Base-by-base conservation (phyloP, 2,797 vertebrate genomes). In the Epinephelus coioides region DNA sequence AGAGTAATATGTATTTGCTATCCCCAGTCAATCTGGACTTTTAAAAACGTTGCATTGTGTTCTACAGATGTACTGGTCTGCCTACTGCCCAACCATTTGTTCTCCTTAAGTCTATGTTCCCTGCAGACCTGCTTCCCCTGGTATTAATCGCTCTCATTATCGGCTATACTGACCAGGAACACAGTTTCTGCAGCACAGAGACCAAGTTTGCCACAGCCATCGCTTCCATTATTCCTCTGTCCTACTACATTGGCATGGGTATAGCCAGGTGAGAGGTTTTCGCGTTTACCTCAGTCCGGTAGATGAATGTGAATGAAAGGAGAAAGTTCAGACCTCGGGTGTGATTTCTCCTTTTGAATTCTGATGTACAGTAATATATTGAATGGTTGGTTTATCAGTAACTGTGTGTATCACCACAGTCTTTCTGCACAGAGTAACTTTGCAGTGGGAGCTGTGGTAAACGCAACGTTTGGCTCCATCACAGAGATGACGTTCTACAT, bases 401-500 rank as follows among this genome's bases (percentile, higher is more conserved):
- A 56, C 2, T 74, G 4, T 53, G 8, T 4, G 0, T 69, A 3
- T 66, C 23, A 23, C 61, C 43, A 2, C 90, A 97, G 97, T 79
- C 96, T 98, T 88, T 98, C 97, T 0, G 97, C 97, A 3, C 97
- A 97, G 93, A 97, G 97, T 79, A 97, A 96, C 87, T 98, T 97
- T 0, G 97, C 97, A 0, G 92, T 98, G 74, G 97, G 97, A 0
- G 97, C 97, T 0, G 97, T 98, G 87, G 97, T 98, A 62, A 98
- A 97, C 0, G 97, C 97, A 9, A 97, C 97, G 0, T 97, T 98
- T 0, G 97, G 97, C 69, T 98, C 97, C 89, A 97, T 97, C 90
- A 97, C 96, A 0, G 97, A 98, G 91, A 95, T 98, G 86, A 97
- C 97, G 3, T 98, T 98, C 91, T 98, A 97, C 94, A 97, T 98